phyloP scores from a whole-genome alignment of 1,140 invertebrate genomes.

The Amphibalanus amphitrite region DNA sequence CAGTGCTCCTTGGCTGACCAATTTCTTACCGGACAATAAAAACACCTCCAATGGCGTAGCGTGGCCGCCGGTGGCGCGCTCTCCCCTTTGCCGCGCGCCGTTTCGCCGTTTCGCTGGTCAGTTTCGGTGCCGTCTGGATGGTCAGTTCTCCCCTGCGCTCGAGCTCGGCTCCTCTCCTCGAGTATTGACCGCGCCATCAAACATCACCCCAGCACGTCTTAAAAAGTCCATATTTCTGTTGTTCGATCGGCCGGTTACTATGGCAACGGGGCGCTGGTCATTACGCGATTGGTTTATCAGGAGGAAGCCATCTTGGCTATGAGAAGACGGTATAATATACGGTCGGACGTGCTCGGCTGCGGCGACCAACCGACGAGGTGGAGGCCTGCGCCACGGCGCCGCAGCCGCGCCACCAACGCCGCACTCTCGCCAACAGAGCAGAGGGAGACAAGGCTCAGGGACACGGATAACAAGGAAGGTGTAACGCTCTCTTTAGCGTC shows the following conservation, averaged over 20 bases:
- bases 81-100: background rate
- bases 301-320: background rate
- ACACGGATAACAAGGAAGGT: too few relatives aligned
- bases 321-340: background rate
- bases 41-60: background rate
- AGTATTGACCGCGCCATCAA: background rate
- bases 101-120: background rate
- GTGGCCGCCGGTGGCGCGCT: too few relatives aligned
- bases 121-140: background rate
- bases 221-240: slow-evolving; percentile 2
- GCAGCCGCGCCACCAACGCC: too few relatives aligned
- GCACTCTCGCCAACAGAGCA: too few relatives aligned
- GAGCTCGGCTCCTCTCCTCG: too few relatives aligned
- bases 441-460: too few relatives aligned
- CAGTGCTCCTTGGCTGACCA: background rate
- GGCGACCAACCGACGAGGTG: background rate
- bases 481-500: too few relatives aligned
- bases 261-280: slow-evolving; percentile 1
- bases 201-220: background rate
- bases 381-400: too few relatives aligned
- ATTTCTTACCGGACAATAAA: background rate
- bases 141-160: background rate
- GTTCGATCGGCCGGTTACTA: background rate
- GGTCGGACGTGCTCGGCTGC: background rate
- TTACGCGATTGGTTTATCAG: background rate